Evolutionary conservation across 2,888 invertebrate genomes (phyloP).

Genomic region (Saturnia japonica): DNA sequence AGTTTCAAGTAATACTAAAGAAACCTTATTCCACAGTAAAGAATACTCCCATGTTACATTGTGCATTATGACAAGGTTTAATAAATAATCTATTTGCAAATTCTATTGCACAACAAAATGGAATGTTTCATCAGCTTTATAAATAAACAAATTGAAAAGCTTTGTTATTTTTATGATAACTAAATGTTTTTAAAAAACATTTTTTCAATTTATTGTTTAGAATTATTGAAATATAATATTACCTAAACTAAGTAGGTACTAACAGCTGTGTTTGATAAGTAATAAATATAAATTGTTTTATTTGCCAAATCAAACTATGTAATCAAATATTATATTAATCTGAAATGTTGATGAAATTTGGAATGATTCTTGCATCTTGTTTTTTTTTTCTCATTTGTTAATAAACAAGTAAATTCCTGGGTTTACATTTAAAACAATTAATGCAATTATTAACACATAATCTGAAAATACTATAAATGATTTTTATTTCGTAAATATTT

Average conservation of each 20-base stretch:
- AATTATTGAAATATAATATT: not conserved
- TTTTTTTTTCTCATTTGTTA: not conserved
- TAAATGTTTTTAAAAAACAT: not conserved
- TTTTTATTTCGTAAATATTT: not conserved
- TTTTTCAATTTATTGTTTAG: not conserved
- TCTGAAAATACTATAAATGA: not conserved
- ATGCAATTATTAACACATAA: not conserved
- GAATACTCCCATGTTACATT: not conserved
- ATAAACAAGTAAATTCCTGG: not conserved
- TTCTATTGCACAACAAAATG: conserved; percentile 62
- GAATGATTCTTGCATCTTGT: not conserved
- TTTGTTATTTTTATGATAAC: not conserved
- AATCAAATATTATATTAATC: not conserved
- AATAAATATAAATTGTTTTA: not conserved
- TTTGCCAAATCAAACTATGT: not conserved
- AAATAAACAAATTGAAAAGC: conserved; percentile 12
- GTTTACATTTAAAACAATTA: not conserved
- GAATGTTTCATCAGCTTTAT: conserved; percentile 48
- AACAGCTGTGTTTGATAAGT: conserved; percentile 5
- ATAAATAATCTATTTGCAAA: conserved; percentile 36
- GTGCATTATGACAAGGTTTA: conserved; percentile 32
- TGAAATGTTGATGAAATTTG: not conserved
- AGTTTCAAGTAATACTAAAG: not conserved
- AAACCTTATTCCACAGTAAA: conserved; percentile 7
- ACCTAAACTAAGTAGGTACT: not conserved